Conservation (phyloP, 2,888 invertebrate genomes). For the Sympetrum striolatum region DNA sequence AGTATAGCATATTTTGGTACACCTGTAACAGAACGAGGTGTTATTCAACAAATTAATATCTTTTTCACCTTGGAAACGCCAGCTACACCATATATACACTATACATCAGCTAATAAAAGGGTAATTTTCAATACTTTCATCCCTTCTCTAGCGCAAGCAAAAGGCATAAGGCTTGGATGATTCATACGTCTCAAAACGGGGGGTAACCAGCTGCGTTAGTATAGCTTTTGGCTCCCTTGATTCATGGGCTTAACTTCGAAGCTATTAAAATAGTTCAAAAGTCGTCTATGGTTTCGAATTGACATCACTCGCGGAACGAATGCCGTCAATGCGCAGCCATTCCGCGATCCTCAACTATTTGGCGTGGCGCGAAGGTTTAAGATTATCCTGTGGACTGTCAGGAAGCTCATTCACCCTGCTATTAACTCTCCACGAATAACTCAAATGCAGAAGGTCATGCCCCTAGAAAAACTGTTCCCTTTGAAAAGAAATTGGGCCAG, state of each 20-base stretch:
- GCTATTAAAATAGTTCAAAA: neutral
- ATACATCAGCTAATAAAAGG: too few relatives aligned
- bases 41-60: too few relatives aligned
- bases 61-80: too few relatives aligned
- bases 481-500: neutral
- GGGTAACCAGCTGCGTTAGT: too few relatives aligned
- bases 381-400: neutral
- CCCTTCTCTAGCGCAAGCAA: too few relatives aligned
- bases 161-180: too few relatives aligned
- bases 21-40: too few relatives aligned
- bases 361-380: neutral
- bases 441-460: neutral
- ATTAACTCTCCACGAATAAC: neutral
- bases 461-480: neutral
- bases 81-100: too few relatives aligned
- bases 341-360: neutral
- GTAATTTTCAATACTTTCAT: too few relatives aligned
- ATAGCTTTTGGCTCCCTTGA: too few relatives aligned
- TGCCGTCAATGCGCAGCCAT: neutral
- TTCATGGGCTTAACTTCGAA: neutral
- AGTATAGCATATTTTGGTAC: too few relatives aligned
- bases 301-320: neutral
- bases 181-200: too few relatives aligned
- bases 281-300: neutral
- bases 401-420: neutral